These are phyloP conservation scores for Donacobius atricapilla DNA, from an alignment of 2,113 vertebrate species.

Conservation along the genomic window DNA sequence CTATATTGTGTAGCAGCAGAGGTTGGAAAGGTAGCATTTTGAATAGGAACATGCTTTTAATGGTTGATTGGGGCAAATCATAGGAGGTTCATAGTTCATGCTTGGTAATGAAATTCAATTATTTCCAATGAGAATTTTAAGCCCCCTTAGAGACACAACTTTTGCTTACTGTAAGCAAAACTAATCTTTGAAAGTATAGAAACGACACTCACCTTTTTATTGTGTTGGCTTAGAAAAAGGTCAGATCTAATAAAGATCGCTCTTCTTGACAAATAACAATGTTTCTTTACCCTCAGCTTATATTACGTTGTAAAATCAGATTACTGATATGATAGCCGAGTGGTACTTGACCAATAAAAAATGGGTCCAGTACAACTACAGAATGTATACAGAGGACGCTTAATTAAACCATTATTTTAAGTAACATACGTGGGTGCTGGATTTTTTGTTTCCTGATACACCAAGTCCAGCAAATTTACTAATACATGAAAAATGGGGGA, in stretches of 20 bases:
- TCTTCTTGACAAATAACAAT: slow-evolving; percentile 21
- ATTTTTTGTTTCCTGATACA: background rate
- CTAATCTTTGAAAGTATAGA: slow-evolving; percentile 41
- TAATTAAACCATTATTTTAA: background rate
- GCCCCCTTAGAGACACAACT: background rate
- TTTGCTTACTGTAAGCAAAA: slow-evolving; percentile 57
- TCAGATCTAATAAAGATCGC: slow-evolving; percentile 32
- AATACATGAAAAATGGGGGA: background rate
- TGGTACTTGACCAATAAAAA: background rate
- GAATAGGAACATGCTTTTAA: slow-evolving; percentile 33
- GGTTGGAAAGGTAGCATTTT: slow-evolving; percentile 4
- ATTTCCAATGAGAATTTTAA: slow-evolving; percentile 49
- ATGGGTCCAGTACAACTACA: background rate
- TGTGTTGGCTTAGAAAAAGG: slow-evolving; percentile 1
- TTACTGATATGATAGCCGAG: background rate
- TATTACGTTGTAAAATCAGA: background rate
- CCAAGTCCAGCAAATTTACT: background rate
- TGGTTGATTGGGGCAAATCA: slow-evolving; percentile 25
- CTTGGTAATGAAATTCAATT: slow-evolving; percentile 68
- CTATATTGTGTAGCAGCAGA: background rate
- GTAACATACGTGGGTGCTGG: background rate
- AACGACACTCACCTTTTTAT: slow-evolving; percentile 9
- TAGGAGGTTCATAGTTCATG: background rate
- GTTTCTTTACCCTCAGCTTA: background rate
- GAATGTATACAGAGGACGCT: background rate